phyloP scores from a whole-genome alignment of 2,797 vertebrate species.

The Danio kyathit region DNA sequence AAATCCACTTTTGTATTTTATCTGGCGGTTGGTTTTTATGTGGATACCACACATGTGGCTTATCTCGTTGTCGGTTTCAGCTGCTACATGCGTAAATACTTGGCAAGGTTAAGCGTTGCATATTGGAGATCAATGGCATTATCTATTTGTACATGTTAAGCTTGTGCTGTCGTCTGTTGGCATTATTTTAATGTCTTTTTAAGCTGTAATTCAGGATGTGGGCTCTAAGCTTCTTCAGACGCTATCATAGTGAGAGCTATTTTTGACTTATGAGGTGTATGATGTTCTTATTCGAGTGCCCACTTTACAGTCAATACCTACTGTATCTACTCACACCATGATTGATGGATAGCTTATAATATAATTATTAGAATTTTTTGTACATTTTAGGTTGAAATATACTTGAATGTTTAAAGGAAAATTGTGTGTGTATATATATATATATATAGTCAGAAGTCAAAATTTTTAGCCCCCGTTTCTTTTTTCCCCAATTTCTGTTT shows the following conservation, averaged over 20 bases:
- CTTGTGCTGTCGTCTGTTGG: not conserved
- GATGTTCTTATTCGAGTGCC: not conserved
- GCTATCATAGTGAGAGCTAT: not conserved
- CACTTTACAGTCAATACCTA: not conserved
- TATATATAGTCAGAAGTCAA: too few relatives aligned
- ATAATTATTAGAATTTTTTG: not conserved
- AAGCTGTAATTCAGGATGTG: not conserved
- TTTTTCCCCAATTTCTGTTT: too few relatives aligned
- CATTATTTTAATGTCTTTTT: not conserved
- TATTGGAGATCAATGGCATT: constrained; percentile 28
- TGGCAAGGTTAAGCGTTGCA: not conserved
- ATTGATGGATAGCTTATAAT: not conserved
- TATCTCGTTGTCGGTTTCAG: constrained; percentile 1
- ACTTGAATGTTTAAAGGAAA: not conserved
- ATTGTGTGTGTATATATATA: not conserved
- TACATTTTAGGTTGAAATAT: not conserved
- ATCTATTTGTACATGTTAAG: constrained; percentile 16
- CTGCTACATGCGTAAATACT: constrained; percentile 6
- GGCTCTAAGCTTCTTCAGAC: not conserved
- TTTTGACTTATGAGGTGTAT: not conserved
- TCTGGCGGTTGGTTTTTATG: not conserved
- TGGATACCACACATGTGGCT: not conserved
- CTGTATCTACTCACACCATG: not conserved
- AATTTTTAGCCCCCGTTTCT: too few relatives aligned
- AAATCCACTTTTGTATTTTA: not conserved